A percentile compares a stretch with the other conserved stretches of the same genome.
Conservation (phyloP, 2,113 vertebrate species). For the Empidonax alnorum region DNA sequence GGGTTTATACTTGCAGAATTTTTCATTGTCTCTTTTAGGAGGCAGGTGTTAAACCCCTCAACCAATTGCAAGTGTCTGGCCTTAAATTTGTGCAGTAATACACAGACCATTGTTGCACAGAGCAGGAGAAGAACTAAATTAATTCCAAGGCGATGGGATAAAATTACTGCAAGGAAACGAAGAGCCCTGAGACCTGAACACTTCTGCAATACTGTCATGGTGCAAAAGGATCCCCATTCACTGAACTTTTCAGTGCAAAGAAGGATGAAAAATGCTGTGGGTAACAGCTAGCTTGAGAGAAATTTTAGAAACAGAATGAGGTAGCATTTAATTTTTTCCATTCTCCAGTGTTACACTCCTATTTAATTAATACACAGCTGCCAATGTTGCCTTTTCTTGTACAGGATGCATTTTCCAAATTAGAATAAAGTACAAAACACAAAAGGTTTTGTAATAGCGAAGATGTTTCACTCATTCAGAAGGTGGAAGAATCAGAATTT, state of each 20-base stretch:
- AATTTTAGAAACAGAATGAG: neutral
- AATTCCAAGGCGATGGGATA: neutral
- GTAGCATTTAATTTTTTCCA: neutral
- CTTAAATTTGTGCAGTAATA: neutral
- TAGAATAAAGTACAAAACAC: neutral
- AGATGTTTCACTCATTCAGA: neutral
- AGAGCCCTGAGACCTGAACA: neutral
- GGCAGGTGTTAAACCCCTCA: neutral
- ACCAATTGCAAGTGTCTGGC: neutral
- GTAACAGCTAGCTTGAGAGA: neutral
- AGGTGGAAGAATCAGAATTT: neutral
- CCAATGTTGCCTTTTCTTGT: neutral
- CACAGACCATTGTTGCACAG: neutral
- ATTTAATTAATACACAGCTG: neutral
- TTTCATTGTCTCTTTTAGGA: neutral
- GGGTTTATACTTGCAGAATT: neutral
- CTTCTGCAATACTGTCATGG: neutral
- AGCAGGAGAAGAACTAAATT: neutral
- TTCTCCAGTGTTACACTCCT: neutral
- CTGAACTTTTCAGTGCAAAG: neutral
- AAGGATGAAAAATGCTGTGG: neutral
- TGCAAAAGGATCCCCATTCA: neutral
- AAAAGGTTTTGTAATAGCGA: neutral
- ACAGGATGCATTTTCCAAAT: neutral
- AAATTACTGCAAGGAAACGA: neutral